phyloP scores from a whole-genome alignment of 2,797 vertebrate species.

The Ciconia nigra region DNA sequence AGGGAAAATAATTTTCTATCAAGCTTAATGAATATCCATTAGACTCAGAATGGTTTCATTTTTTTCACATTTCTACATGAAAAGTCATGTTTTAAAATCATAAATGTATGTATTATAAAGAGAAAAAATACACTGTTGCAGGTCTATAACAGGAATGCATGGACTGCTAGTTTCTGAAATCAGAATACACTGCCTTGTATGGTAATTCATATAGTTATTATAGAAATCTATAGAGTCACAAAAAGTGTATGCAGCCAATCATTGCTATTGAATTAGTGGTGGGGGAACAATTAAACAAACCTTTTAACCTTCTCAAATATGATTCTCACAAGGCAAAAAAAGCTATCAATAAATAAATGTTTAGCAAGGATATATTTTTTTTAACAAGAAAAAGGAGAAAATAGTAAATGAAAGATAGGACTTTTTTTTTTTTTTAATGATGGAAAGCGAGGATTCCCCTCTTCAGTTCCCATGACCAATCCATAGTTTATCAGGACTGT shows the following conservation, averaged over 20 bases:
- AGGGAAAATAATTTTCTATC: neutral
- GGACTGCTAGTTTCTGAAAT: neutral
- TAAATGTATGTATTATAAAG: neutral
- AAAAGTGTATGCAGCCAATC: neutral
- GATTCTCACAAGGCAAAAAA: neutral
- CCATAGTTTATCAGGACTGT: neutral
- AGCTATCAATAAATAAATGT: neutral
- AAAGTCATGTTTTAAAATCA: neutral
- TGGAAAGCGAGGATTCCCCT: neutral
- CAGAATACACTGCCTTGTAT: neutral
- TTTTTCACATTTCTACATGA: neutral
- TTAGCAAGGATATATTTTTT: neutral
- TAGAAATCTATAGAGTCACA: neutral
- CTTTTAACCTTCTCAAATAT: neutral
- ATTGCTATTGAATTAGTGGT: neutral
- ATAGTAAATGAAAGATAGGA: neutral
- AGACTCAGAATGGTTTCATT: neutral
- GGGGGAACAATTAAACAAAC: neutral
- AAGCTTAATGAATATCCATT: neutral
- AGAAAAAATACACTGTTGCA: neutral
- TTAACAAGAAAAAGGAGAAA: neutral
- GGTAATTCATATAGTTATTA: neutral
- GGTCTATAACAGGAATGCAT: neutral
- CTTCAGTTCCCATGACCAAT: neutral
- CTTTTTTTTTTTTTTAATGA: neutral